phyloP scores from a whole-genome alignment of 2,797 vertebrate genomes.

The Alcedo atthis region DNA sequence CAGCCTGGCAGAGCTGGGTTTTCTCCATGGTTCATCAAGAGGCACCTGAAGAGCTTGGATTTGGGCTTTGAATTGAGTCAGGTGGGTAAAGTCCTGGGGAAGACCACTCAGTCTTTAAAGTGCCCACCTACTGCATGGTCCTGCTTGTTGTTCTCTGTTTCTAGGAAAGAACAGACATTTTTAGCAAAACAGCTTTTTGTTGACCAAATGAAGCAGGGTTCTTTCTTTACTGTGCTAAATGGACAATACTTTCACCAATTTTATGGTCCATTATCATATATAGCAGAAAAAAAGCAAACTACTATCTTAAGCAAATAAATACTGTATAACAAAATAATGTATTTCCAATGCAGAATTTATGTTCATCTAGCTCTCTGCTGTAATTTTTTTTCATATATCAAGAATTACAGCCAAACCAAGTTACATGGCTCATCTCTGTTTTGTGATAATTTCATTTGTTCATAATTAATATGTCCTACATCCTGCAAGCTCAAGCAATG shows the following conservation, averaged over 20 bases:
- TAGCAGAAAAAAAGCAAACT: neutral
- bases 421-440: constrained; percentile 36
- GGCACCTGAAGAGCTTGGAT: neutral
- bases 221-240: neutral
- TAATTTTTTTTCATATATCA: neutral
- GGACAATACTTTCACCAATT: neutral
- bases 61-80: neutral
- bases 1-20: neutral
- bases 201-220: neutral
- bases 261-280: neutral
- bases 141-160: neutral
- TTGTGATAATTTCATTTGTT: constrained; percentile 19
- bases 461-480: constrained; percentile 38
- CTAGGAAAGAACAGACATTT: neutral
- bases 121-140: accelerated
- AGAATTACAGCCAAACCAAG: constrained; percentile 19
- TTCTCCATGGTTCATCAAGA: accelerated
- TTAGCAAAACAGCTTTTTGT: neutral
- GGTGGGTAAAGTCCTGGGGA: neutral
- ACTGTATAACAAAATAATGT: neutral
- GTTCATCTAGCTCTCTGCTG: neutral
- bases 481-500: constrained; percentile 38
- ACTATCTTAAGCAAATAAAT: neutral
- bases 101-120: accelerated
- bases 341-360: neutral